Conservation (phyloP, 2,888 invertebrate species). For the Germaria angustata region DNA sequence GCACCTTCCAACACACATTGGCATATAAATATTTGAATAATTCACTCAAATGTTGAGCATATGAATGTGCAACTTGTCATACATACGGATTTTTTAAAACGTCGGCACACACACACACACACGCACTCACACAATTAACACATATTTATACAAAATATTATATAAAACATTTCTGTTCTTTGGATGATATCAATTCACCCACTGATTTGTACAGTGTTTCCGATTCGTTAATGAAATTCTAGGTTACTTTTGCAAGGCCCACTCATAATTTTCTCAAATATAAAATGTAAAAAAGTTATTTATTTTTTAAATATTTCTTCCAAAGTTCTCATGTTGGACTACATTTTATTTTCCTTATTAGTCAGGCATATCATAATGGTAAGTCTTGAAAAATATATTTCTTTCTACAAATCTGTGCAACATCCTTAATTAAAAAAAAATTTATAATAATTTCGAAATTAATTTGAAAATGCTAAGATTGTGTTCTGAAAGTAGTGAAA, state of each 20-base stretch:
- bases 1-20: neutral
- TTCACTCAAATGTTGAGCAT: conserved; percentile 32
- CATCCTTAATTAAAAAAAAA: no score
- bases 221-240: neutral
- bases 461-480: no score
- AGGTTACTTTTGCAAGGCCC: neutral
- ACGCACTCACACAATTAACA: neutral
- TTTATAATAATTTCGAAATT: no score
- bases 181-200: conserved; percentile 25
- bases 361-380: no score
- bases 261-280: no score
- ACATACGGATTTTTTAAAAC: neutral
- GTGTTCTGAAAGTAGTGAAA: no score
- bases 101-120: neutral
- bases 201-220: conserved; percentile 3
- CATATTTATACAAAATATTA: neutral
- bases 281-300: no score
- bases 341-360: no score
- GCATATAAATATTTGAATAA: conserved; percentile 31
- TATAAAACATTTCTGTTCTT: conserved; percentile 1
- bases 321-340: no score
- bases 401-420: no score
- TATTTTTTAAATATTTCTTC: no score
- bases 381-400: no score
- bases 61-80: conserved; percentile 16